Conservation (phyloP, 2,113 vertebrate species). For the Chinchilla lanigera region DNA sequence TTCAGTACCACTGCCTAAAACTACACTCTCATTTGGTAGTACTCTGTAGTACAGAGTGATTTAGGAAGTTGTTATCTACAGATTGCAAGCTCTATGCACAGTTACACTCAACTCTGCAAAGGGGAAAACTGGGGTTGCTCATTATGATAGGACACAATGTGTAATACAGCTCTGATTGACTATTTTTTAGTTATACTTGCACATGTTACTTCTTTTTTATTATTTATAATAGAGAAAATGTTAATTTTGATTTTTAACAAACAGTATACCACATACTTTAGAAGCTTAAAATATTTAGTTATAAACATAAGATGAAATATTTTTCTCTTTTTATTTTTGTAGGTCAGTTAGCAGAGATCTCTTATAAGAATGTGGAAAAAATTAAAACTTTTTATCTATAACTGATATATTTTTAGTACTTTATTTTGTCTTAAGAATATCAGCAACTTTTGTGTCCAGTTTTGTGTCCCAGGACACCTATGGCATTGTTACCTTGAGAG, state of each 20-base stretch:
- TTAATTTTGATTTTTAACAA: not conserved
- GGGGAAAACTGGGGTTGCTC: not conserved
- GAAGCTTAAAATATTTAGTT: not conserved
- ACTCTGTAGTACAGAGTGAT: not conserved
- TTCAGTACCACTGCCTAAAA: not conserved
- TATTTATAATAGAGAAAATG: not conserved
- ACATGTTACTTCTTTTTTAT: not conserved
- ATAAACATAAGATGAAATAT: not conserved
- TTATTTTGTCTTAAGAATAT: no score
- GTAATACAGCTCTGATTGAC: not conserved
- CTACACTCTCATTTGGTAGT: not conserved
- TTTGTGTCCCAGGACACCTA: no score
- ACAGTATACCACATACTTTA: not conserved
- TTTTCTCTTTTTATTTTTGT: no score
- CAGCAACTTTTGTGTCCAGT: no score
- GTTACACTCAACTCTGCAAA: not conserved
- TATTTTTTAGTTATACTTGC: not conserved
- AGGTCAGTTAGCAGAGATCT: no score
- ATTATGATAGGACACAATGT: not conserved
- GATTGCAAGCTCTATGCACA: not conserved
- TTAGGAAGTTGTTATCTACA: not conserved
- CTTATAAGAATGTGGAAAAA: no score
- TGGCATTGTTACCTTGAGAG: no score
- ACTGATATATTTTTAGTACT: no score
- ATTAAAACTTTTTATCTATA: no score